Percentiles rank a stretch among this genome's conserved stretches.
Conservation (phyloP, 2,888 invertebrate genomes). For the Tethea ocularis region DNA sequence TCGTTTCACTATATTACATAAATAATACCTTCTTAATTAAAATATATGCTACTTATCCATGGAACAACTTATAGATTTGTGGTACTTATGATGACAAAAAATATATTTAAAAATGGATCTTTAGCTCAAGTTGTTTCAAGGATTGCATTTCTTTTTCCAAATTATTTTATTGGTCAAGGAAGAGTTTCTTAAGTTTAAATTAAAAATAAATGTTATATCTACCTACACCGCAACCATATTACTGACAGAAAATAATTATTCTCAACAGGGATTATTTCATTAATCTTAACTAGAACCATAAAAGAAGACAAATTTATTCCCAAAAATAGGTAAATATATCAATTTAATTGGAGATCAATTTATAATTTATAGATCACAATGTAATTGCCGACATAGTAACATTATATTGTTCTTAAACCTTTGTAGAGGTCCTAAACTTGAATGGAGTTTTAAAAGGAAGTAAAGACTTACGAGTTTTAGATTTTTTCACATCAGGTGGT, state of each 20-base stretch:
- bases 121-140: not conserved
- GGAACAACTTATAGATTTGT: not conserved
- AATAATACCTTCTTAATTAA: conserved; percentile 31
- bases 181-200: conserved; percentile 3
- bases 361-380: conserved; percentile 29
- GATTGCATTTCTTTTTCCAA: conserved; percentile 2
- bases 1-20: conserved; percentile 52
- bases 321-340: conserved; percentile 15
- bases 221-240: conserved; percentile 7
- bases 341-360: conserved; percentile 35
- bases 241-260: not conserved
- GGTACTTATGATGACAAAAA: not conserved
- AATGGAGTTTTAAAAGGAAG: conserved; percentile 79
- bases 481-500: conserved; percentile 63
- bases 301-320: not conserved
- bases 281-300: conserved; percentile 6
- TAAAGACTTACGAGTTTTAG: conserved; percentile 69
- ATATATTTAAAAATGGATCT: not conserved
- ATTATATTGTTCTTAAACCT: conserved; percentile 44
- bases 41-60: conserved; percentile 2
- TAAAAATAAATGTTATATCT: not conserved
- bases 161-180: conserved; percentile 9
- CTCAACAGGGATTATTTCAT: too few relatives aligned
- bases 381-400: not conserved
- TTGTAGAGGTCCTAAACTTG: conserved; percentile 71